phyloP scores from a whole-genome alignment of 2,797 vertebrate species.

The Potorous gilbertii region DNA sequence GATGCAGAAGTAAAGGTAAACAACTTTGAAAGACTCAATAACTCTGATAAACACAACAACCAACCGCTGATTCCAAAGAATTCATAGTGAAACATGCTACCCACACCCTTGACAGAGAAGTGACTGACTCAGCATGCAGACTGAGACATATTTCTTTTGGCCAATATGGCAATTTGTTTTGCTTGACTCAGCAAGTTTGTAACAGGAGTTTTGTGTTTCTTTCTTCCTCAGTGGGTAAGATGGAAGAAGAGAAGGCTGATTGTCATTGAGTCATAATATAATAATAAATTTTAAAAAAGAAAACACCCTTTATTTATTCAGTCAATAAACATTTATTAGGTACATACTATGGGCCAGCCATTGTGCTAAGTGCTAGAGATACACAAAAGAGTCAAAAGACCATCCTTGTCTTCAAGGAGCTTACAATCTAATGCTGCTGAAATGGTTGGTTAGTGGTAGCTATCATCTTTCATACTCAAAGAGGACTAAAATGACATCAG shows the following conservation, averaged over 20 bases:
- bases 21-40: background rate
- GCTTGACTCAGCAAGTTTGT: background rate
- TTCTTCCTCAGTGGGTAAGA: background rate
- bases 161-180: background rate
- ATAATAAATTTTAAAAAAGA: slow-evolving; percentile 19
- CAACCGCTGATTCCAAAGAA: background rate
- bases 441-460: background rate
- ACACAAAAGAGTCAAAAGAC: background rate
- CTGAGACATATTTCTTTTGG: background rate
- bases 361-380: background rate
- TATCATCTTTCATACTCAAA: too few species aligned
- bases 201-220: too few species aligned
- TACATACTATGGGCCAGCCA: background rate
- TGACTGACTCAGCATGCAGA: background rate
- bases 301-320: background rate
- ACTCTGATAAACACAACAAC: background rate
- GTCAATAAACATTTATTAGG: slow-evolving; percentile 26
- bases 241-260: background rate
- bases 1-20: background rate
- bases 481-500: background rate
- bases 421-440: background rate
- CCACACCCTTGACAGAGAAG: background rate
- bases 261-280: background rate
- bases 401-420: background rate
- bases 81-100: background rate